phyloP scores from a whole-genome alignment of 2,888 invertebrate species.

The Hirtodrosophila confusa region DNA sequence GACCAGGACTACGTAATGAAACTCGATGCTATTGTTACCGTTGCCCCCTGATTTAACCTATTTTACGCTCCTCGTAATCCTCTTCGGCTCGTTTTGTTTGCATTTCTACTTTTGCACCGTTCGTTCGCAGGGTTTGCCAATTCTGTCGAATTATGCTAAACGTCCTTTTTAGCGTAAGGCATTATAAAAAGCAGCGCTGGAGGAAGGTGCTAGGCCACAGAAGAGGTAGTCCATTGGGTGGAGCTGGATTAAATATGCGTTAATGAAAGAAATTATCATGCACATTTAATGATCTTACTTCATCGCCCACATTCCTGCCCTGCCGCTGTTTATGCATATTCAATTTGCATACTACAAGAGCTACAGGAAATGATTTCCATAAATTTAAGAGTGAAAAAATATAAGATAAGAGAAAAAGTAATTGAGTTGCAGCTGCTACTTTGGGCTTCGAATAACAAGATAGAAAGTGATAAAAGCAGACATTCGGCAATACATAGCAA shows the following conservation, averaged over 20 bases:
- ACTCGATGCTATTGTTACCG: slow-evolving; percentile 11
- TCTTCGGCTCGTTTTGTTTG: slow-evolving; percentile 40
- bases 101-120: slow-evolving; percentile 30
- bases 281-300: slow-evolving; percentile 59
- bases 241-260: slow-evolving; percentile 67
- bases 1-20: not conserved
- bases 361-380: slow-evolving; percentile 42
- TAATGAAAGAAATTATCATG: slow-evolving; percentile 76
- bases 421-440: slow-evolving; percentile 10
- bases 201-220: slow-evolving; percentile 3
- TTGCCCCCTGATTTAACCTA: slow-evolving; percentile 21
- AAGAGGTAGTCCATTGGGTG: slow-evolving; percentile 8
- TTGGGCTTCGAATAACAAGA: slow-evolving; percentile 1
- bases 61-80: slow-evolving; percentile 27
- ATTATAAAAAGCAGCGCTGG: not conserved
- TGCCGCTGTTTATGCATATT: slow-evolving; percentile 55
- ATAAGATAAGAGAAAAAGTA: slow-evolving; percentile 10
- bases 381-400: slow-evolving; percentile 45
- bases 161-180: slow-evolving; percentile 34
- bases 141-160: slow-evolving; percentile 73
- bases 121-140: slow-evolving; percentile 49
- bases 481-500: too few species aligned
- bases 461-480: slow-evolving; percentile 1
- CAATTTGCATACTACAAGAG: slow-evolving; percentile 50
- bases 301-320: not conserved